Evolutionary conservation across 2,113 vertebrate species (phyloP), one percentile per base, ranked within the genome.

Genomic region (Pampusana beccarii): DNA sequence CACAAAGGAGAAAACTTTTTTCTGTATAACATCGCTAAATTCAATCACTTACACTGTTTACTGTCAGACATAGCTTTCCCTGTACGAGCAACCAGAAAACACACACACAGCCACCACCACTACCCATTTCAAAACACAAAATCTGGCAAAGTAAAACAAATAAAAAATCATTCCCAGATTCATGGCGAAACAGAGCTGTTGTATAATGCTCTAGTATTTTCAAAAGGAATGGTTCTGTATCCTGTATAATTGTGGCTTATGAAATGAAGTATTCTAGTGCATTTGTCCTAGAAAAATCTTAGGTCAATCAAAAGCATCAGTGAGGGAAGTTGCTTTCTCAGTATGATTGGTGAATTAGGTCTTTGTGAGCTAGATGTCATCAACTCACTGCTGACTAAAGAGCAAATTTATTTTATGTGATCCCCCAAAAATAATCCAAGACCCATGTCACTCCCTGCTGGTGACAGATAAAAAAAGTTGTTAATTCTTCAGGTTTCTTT

Each of bases 71-170:
- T 16, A 61, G 3, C 5, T 51, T 78, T 67, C 10, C 7, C 3
- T 44, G 6, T 29, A 57, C 21, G 64, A 84, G 44, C 13, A 65
- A 51, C 5, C 71, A 19, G 9, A 75, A 72, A 66, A 19, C 5
- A 57, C 4, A 26, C 9, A 21, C 6, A 46, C 5, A 1, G 1
- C 19, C 11, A 20, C 7, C 20, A 25, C 4, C 14, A 69, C 5
- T 2, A 9, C 2, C 1, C 13, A 38, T 60, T 78, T 57, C 8
- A 74, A 85, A 84, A 31, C 46, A 38, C 1, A 78, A 61, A 42
- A 61, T 13, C 11, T 48, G 16, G 6, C 3, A 53, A 79, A 86
- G 3, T 23, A 66, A 73, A 92, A 36, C 3, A 86, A 74, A 51
- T 21, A 26, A 78, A 80, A 78, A 48, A 11, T 9, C 60, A 65